These are phyloP conservation scores for Aculops lycopersici DNA, from an alignment of 1,140 invertebrate species.

Conservation along the genomic window DNA sequence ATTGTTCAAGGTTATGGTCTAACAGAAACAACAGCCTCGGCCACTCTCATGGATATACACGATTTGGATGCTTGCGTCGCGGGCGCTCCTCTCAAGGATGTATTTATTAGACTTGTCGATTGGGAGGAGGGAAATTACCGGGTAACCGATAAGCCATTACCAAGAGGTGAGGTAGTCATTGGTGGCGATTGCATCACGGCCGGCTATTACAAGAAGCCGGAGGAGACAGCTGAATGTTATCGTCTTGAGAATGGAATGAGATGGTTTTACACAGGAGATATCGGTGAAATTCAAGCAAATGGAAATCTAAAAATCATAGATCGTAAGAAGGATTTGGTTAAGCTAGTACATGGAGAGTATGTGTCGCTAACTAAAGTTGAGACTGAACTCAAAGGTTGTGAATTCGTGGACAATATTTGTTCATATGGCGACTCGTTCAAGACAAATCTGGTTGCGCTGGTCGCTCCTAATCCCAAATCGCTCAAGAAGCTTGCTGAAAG, in stretches of 20 bases:
- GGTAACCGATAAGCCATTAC: slow-evolving; percentile 54
- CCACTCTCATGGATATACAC: slow-evolving; percentile 13
- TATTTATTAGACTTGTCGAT: slow-evolving; percentile 6
- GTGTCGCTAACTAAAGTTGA: slow-evolving; percentile 14
- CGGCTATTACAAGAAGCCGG: slow-evolving; percentile 71
- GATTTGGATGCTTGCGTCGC: slow-evolving; percentile 1
- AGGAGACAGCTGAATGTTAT: slow-evolving; percentile 70
- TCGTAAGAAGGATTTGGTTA: slow-evolving; percentile 24
- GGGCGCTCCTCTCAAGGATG: slow-evolving; percentile 2
- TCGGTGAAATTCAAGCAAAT: slow-evolving; percentile 64
- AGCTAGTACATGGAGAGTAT: slow-evolving; percentile 23
- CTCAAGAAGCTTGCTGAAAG: slow-evolving; percentile 31
- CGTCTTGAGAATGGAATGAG: slow-evolving; percentile 34
- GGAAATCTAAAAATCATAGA: slow-evolving; percentile 82
- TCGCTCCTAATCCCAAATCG: slow-evolving; percentile 41
- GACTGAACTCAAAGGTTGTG: slow-evolving; percentile 18
- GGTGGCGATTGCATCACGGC: slow-evolving; percentile 56
- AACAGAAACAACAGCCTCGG: slow-evolving; percentile 63
- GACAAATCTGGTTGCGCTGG: slow-evolving; percentile 51
- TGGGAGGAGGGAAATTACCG: slow-evolving; percentile 27
- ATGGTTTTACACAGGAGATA: slow-evolving; percentile 86
- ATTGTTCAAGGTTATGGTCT: slow-evolving; percentile 80
- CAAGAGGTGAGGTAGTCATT: slow-evolving; percentile 66
- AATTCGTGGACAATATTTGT: slow-evolving; percentile 20
- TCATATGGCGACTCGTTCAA: slow-evolving; percentile 19